Conservation (phyloP, 2,888 invertebrate species). For the Melieria picta region DNA sequence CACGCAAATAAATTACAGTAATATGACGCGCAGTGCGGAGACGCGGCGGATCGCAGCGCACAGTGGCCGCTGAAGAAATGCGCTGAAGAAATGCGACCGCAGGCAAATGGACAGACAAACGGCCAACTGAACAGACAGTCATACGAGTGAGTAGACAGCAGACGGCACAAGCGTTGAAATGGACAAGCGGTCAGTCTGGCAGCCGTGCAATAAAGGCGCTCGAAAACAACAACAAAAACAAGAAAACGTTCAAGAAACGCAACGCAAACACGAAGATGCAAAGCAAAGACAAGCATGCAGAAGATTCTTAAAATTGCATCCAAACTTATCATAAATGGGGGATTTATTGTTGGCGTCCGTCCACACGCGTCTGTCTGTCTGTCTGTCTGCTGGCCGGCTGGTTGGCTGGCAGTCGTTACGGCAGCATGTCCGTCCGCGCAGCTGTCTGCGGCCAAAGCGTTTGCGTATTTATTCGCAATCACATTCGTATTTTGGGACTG, state of each 20-base stretch:
- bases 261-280: neutral
- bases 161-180: neutral
- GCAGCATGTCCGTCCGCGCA: neutral
- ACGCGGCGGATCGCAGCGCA: neutral
- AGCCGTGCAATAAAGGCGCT: neutral
- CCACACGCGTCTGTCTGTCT: too few relatives aligned
- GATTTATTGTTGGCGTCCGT: neutral
- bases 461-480: too few relatives aligned
- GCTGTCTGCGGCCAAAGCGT: neutral
- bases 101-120: neutral
- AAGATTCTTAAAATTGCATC: constrained; percentile 1
- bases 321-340: constrained; percentile 1
- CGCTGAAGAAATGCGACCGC: neutral
- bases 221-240: too few relatives aligned
- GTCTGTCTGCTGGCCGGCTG: too few relatives aligned
- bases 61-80: neutral
- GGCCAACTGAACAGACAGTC: neutral
- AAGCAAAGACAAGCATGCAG: neutral
- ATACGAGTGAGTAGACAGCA: neutral
- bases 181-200: neutral
- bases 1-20: constrained; percentile 1
- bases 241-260: neutral
- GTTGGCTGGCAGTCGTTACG: too few relatives aligned
- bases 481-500: too few relatives aligned
- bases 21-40: neutral